A percentile compares a stretch with the other conserved stretches of the same genome.
These are phyloP conservation scores for Nomada lathburiana DNA, from an alignment of 2,888 invertebrate genomes.

Conservation along the genomic window DNA sequence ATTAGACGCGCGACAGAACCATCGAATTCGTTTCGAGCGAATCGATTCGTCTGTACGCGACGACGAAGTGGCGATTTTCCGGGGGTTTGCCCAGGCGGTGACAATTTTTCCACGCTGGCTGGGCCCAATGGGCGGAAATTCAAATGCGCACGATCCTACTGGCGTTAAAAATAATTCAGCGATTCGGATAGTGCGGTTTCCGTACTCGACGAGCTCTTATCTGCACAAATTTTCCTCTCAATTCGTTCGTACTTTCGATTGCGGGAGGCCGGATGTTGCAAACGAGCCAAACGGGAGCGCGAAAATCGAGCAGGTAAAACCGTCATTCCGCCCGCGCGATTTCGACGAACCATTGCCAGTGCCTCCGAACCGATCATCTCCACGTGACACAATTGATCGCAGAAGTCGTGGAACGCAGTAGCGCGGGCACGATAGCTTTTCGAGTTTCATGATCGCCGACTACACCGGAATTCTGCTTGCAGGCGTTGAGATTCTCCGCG, in stretches of 20 bases:
- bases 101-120: constrained; percentile 5
- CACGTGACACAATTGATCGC: not conserved
- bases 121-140: not conserved
- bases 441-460: constrained; percentile 31
- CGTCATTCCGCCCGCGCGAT: not conserved
- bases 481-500: constrained; percentile 74
- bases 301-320: constrained; percentile 7
- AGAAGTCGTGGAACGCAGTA: not conserved
- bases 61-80: not conserved
- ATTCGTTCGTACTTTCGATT: too few relatives aligned
- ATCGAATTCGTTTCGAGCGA: not conserved
- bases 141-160: not conserved
- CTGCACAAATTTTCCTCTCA: too few relatives aligned
- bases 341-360: not conserved
- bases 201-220: too few relatives aligned
- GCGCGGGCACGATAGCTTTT: not conserved
- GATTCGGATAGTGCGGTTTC: not conserved
- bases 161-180: constrained; percentile 12
- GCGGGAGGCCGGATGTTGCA: not conserved
- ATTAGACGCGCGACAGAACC: not conserved
- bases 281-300: not conserved
- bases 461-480: constrained; percentile 65
- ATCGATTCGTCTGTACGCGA: not conserved
- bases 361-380: not conserved
- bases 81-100: too few relatives aligned